Conservation (phyloP, 2,113 vertebrate genomes). For the Pterocles burchelli region DNA sequence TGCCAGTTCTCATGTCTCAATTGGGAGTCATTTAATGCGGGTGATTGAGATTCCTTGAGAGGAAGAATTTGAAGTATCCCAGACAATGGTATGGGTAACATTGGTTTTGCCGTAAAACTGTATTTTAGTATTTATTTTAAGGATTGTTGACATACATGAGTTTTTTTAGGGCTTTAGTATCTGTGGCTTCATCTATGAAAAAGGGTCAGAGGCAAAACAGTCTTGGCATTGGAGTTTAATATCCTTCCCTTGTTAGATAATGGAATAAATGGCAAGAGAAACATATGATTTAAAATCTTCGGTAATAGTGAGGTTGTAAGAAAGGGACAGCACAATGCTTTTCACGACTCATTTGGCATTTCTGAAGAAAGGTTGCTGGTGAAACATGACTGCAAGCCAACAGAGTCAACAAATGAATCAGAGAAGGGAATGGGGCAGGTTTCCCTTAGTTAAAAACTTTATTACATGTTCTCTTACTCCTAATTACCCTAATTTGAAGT, state of each 20-base stretch:
- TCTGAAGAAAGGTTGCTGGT: background rate
- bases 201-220: background rate
- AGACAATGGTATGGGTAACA: slow-evolving; percentile 32
- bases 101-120: background rate
- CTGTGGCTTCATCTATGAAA: background rate
- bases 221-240: background rate
- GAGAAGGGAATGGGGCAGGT: background rate
- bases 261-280: background rate
- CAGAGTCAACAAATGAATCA: background rate
- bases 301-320: background rate
- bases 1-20: slow-evolving; percentile 62
- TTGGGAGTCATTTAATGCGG: slow-evolving; percentile 24
- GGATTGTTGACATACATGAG: background rate
- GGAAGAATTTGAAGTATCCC: slow-evolving; percentile 43
- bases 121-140: slow-evolving; percentile 34
- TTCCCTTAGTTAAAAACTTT: background rate
- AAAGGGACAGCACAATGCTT: background rate
- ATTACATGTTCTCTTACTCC: background rate
- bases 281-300: background rate
- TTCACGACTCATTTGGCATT: background rate
- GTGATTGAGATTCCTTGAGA: slow-evolving; percentile 32
- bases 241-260: background rate
- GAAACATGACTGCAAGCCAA: background rate
- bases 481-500: slow-evolving; percentile 12
- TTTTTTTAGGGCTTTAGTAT: background rate